A percentile compares a stretch with the other conserved stretches of the same genome.
Evolutionary conservation across 1,140 invertebrate genomes (phyloP).

Genomic region (Drosophila elegans): DNA sequence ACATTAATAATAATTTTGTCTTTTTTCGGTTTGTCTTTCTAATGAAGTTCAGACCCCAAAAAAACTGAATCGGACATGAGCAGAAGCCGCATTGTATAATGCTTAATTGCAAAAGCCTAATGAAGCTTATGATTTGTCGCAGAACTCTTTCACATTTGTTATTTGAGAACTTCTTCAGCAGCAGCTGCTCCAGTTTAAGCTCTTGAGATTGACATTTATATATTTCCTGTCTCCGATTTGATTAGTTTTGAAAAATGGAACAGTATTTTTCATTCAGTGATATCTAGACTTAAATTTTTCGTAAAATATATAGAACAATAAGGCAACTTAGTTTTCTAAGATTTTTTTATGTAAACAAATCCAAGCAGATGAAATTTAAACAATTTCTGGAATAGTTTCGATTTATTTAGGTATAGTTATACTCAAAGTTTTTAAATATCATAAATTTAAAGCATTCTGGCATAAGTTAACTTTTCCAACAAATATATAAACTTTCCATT

Average conservation of each 20-base stretch:
- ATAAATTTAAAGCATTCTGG: background rate
- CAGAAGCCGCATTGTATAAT: slow-evolving; percentile 53
- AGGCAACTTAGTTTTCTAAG: too few species aligned
- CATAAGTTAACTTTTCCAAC: too few species aligned
- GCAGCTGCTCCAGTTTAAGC: slow-evolving; percentile 30
- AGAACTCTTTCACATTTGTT: slow-evolving; percentile 6
- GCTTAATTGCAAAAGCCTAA: slow-evolving; percentile 65
- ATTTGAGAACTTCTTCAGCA: slow-evolving; percentile 2
- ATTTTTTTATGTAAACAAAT: too few species aligned
- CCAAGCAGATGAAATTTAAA: too few species aligned
- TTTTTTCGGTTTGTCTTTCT: slow-evolving; percentile 45
- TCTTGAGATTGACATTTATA: slow-evolving; percentile 23
- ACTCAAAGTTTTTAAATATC: background rate
- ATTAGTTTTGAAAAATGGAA: background rate
- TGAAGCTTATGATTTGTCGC: slow-evolving; percentile 72
- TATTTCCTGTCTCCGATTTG: slow-evolving; percentile 3
- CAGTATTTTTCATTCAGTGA: background rate
- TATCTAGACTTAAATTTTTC: background rate
- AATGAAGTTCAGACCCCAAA: slow-evolving; percentile 62
- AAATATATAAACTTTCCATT: background rate
- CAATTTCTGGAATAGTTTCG: too few species aligned
- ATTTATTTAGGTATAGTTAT: too few species aligned
- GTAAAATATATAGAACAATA: background rate
- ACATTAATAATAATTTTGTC: slow-evolving; percentile 77
- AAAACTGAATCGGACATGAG: slow-evolving; percentile 20